Base-by-base conservation (phyloP, 2,888 invertebrate genomes). In the Rhagophthalmus giganteus region DNA sequence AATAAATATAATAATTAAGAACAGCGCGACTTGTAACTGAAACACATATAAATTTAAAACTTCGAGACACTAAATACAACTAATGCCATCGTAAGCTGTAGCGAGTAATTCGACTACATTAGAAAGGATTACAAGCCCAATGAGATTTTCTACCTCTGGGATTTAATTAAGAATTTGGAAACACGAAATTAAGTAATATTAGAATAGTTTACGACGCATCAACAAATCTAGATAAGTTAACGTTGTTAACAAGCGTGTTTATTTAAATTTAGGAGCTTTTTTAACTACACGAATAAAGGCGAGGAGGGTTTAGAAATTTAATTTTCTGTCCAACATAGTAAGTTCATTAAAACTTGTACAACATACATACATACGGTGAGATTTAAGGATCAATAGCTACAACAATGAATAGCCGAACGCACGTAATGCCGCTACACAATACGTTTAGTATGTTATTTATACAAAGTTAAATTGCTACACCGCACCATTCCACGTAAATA, bases 61-160 rank as follows among this genome's bases (percentile, higher is more conserved):
- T 35, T 37, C n/a, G 13, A 37, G 25, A 34, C n/a, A n/a, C 20
- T 45, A 45, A 45, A 45, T 45, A 35, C 28, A 37, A 37, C 30
- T 45, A 37, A 45, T 37, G 15, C 44, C 28, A n/a, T 30, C 28
- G 35, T 45, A 45, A 45, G 35, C 45, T 20, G 30, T 37, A 45
- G 25, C 25, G 33, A 27, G 32, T 41, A 41, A 41, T 32, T 41
- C 24, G 24, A 41, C 41, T 41, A 32, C 32, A 40, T 31, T 28
- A 41, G 12, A 5, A 20, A 13, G 33, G 42, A 42, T 42, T 33
- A 42, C 26, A 15, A 33, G 33, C 3, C 42, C 31, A 42, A 42
- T 33, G 42, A 32, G 31, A 42, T 26, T 41, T 33, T 7, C 42
- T 33, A 33, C 33, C 42, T 42, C 26, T 13, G 27, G 16, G 34